Conservation (phyloP, 2,888 invertebrate genomes). For the Pycnomerus fuliginosus region DNA sequence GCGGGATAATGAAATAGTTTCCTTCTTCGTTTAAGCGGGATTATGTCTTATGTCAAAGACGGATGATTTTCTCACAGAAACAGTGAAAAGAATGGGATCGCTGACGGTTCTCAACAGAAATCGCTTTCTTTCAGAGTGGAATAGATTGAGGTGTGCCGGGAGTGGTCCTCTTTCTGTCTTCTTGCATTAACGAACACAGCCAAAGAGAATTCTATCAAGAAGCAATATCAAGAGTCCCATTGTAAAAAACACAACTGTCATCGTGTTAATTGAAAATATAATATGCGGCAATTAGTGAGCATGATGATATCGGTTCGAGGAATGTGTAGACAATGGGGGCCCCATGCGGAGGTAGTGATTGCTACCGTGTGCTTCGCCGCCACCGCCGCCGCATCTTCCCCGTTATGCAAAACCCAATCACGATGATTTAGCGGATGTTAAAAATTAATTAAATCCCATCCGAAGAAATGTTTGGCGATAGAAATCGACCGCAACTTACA, state of each 20-base stretch:
- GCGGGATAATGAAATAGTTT: no score
- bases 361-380: constrained; percentile 46
- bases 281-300: constrained; percentile 61
- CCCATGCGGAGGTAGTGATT: constrained; percentile 46
- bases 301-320: constrained; percentile 45
- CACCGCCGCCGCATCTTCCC: constrained; percentile 25
- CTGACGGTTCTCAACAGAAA: no score
- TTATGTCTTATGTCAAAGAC: no score
- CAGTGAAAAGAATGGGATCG: no score
- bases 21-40: no score
- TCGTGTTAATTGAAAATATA: constrained; percentile 68
- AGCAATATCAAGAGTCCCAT: constrained; percentile 29
- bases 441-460: constrained; percentile 19
- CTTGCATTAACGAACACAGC: constrained; percentile 15
- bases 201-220: constrained; percentile 24
- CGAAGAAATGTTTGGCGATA: constrained; percentile 12
- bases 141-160: no score
- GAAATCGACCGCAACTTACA: constrained; percentile 39
- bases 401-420: constrained; percentile 13
- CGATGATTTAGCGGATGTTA: constrained; percentile 18
- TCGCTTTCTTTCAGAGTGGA: no score
- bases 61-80: no score
- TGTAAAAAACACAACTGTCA: constrained; percentile 61
- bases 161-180: no score
- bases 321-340: constrained; percentile 44